Evolutionary conservation across 1,140 invertebrate genomes (phyloP), one percentile per base, ranked within the genome.

Genomic region (Calliopsis andreniformis): DNA sequence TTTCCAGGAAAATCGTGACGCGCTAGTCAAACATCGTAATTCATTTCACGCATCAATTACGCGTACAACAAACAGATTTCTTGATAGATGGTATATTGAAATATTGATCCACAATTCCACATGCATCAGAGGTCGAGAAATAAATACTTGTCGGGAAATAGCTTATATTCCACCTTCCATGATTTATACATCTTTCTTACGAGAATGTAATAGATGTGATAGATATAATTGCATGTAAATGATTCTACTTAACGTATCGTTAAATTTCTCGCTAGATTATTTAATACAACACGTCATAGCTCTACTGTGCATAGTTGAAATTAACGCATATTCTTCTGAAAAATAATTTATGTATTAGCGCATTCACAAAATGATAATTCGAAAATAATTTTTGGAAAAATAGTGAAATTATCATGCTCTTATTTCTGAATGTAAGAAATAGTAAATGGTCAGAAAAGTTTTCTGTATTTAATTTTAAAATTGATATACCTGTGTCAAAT

Each of bases 81-180:
- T 61, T 71, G 68, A 71, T 71, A 71, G 68, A 61, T 61, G 68
- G 56, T 71, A 71, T n/a, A 71, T 61, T 71, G 55, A 55, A 49
- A 71, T 71, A 71, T 71, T 61, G 68, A 71, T 71, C 61, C 61
- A 53, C 45, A 61, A 39, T 71, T 30, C 56, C 30, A 56, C 55
- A 35, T 49, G 61, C 35, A 61, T 35, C 30, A 16, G 43, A 12
- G 42, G 16, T 25, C 20, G 28, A 35, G 23, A 43, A 35, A 71
- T 71, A 49, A 71, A 71, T 71, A 16, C 30, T 45, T 30, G 68
- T 14, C 68, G 68, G 23, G 0, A 30, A 49, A 71, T 71, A 42
- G 56, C 42, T 71, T 55, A 71, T 49, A 49, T 61, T 53, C 53
- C 30, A 20, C 25, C 30, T 12, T 25, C 20, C 43, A 14, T 47